A percentile compares a stretch with the other conserved stretches of the same genome.
Evolutionary conservation across 2,113 vertebrate genomes (phyloP).

Genomic region (Trachemys scripta): DNA sequence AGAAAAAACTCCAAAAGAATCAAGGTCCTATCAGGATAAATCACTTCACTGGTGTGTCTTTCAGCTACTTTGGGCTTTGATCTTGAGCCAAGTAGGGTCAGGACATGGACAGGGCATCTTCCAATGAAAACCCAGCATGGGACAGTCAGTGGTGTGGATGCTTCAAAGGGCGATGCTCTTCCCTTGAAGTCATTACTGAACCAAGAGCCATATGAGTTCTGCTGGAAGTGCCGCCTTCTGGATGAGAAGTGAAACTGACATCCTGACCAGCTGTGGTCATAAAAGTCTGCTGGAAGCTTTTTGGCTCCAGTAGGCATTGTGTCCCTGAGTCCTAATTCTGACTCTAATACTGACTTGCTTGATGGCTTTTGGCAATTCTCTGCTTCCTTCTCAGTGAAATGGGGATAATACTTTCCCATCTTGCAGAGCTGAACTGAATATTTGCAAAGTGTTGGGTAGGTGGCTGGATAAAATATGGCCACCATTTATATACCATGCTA

Average conservation of each 20-base stretch:
- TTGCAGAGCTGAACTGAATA: not conserved
- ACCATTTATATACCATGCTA: not conserved
- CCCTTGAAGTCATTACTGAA: not conserved
- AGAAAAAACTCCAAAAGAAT: conserved; percentile 42
- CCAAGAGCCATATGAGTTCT: not conserved
- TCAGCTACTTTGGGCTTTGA: conserved; percentile 57
- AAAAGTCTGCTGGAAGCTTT: not conserved
- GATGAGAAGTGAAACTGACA: not conserved
- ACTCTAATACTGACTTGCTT: not conserved
- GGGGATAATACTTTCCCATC: not conserved
- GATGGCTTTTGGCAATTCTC: not conserved
- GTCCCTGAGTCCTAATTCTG: conserved; percentile 4
- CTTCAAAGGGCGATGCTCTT: not conserved
- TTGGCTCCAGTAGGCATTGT: not conserved
- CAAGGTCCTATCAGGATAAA: conserved; percentile 21
- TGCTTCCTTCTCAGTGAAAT: not conserved
- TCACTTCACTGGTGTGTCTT: conserved; percentile 31
- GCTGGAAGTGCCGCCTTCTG: not conserved
- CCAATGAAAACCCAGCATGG: conserved; percentile 23
- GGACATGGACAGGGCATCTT: conserved; percentile 11
- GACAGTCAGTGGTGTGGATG: not conserved
- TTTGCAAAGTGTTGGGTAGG: not conserved
- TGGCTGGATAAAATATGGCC: not conserved
- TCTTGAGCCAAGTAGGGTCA: conserved; percentile 39
- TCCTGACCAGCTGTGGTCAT: not conserved